Conservation (phyloP, 2,888 invertebrate species). For the Rhabditophanes sp. region DNA sequence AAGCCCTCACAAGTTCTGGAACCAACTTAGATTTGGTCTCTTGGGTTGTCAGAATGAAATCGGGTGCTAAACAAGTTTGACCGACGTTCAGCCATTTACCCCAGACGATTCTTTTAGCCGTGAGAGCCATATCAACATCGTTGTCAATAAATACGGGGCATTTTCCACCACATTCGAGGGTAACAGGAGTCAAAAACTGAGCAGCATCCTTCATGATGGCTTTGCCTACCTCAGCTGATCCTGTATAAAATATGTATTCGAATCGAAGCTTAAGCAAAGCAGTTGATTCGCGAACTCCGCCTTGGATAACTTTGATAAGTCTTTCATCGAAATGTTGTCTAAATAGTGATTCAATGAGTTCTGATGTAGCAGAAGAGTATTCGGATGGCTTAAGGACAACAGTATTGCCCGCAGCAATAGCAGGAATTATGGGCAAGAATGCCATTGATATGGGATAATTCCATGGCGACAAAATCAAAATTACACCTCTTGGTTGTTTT, state of each 20-base stretch:
- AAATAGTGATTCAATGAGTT: slow-evolving; percentile 58
- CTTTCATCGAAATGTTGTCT: slow-evolving; percentile 70
- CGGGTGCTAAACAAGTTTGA: slow-evolving; percentile 25
- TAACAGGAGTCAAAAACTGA: slow-evolving; percentile 75
- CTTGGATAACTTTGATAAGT: slow-evolving; percentile 63
- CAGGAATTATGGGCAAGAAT: slow-evolving; percentile 12
- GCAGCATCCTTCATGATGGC: slow-evolving; percentile 75
- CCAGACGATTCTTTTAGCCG: slow-evolving; percentile 70
- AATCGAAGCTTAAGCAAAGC: slow-evolving; percentile 70
- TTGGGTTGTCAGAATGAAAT: slow-evolving; percentile 15
- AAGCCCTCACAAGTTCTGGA: slow-evolving; percentile 8
- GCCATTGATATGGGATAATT: slow-evolving; percentile 76
- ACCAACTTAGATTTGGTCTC: slow-evolving; percentile 12
- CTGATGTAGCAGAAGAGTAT: slow-evolving; percentile 59
- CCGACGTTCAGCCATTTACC: slow-evolving; percentile 67
- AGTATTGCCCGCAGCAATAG: slow-evolving; percentile 53
- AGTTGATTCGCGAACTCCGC: slow-evolving; percentile 69
- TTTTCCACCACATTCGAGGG: slow-evolving; percentile 68
- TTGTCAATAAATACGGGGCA: slow-evolving; percentile 68
- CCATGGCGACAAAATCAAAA: slow-evolving; percentile 71
- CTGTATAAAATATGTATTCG: slow-evolving; percentile 92
- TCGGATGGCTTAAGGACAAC: slow-evolving; percentile 82
- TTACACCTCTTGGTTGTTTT: slow-evolving; percentile 76
- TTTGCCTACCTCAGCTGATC: slow-evolving; percentile 61
- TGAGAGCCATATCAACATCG: slow-evolving; percentile 59